Evolutionary conservation across 1,140 invertebrate genomes (phyloP), one percentile per base, ranked within the genome.

Genomic region (Chrysomallon squamiferum): DNA sequence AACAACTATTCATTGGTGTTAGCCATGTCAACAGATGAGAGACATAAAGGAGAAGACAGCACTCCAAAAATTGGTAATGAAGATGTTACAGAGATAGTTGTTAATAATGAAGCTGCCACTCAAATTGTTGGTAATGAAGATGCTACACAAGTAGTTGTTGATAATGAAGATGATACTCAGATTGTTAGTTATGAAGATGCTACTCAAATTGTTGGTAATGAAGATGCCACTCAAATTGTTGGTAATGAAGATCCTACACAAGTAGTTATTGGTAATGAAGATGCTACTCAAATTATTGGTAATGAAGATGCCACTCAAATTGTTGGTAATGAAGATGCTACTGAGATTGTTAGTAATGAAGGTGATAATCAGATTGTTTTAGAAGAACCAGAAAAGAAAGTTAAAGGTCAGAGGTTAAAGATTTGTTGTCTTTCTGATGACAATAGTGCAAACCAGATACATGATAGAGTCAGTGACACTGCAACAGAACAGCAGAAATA

Each of bases 211-310:
- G 56, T 70, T 9, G 32, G 57, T 33, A 27, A 30, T 27, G 68
- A 59, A 25, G 63, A 62, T 32, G 54, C 61, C 4, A 69, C 63
- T 33, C 38, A 64, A 41, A 41, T 38, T 25, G 41, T 65, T 11
- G 45, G 33, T 29, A 30, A 58, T 20, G 29, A 29, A n/a, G 35
- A 52, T 20, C 43, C 18, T 54, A 49, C 20, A 27, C 22, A 20
- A 27, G 33, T 52, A 3, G 45, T 56, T 15, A 35, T 35, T 29
- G 59, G 59, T 27, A 47, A 57, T 62, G 52, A 72, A 61, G 65
- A 70, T 45, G 56, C 62, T 4, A 72, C 70, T n/a, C 62, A 72
- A 50, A 60, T 66, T 0, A 49, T 66, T 68, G 57, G 22, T 18
- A 35, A n/a, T 2, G 67, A 58, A 50, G 65, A 56, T 22, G 29